Evolutionary conservation across 1,140 invertebrate species (phyloP), one percentile per base, ranked within the genome.

Genomic region (Laodelphax striatellus): DNA sequence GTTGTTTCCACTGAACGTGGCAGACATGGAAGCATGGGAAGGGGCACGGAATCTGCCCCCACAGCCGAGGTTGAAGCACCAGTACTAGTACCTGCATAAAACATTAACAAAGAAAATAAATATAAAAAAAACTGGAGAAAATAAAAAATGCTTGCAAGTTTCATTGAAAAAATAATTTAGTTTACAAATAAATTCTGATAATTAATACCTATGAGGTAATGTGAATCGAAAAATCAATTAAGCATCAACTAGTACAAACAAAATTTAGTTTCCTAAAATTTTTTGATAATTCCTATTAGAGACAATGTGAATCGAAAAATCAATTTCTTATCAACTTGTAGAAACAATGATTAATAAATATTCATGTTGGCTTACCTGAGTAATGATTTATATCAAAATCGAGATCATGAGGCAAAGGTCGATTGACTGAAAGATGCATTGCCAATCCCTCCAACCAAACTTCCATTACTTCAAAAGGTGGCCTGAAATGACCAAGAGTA

Each of bases 391-490:
- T 86, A 66, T 91, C 88, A 50, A 81, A 81, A n/a, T 88, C 75
- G 8, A 90, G 72, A 64, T 88, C 80, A 0, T 78, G 72, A 2
- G 87, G 86, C 42, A 84, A 66, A 1, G 80, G 70, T 28, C 79
- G 78, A 0, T 82, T 80, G 21, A 81, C 77, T 2, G 82, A 80
- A 43, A 89, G 69, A 70, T 88, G 86, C 75, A 85, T 82, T 1
- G 82, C 82, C 46, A 94, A 68, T 22, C 81, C 81, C 70, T 90
- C 84, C 19, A 93, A 70, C 90, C 90, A 92, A 1, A 84, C 80
- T 72, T 90, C 83, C 69, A 92, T 81, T n/a, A 89, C 80, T 69
- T 92, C 88, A 71, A 93, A 93, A 0, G 89, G 83, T 0, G 91
- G 90, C 66, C 90, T 87, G 62, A 42, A 70, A 61, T 55, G 55